A percentile compares a stretch with the other conserved stretches of the same genome.
These are phyloP conservation scores for Idaea dimidiata DNA, from an alignment of 2,888 invertebrate genomes.

Conservation along the genomic window DNA sequence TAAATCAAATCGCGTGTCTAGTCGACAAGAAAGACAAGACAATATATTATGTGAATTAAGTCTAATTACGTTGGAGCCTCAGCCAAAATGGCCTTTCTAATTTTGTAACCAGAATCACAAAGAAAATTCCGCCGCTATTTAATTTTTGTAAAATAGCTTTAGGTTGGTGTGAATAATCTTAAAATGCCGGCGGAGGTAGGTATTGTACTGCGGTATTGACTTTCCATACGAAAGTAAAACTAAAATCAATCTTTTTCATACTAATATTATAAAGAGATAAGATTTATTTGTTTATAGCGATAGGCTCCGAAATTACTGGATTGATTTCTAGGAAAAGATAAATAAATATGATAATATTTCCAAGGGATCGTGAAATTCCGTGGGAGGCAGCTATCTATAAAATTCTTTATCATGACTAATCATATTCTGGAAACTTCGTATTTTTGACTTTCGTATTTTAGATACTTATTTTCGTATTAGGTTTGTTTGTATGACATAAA, in stretches of 20 bases:
- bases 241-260: neutral
- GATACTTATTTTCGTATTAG: no score
- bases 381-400: no score
- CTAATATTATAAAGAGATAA: no score
- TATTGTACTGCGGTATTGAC: neutral
- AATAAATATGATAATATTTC: no score
- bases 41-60: neutral
- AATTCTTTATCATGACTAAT: no score
- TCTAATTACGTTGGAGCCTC: neutral
- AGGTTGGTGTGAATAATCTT: neutral
- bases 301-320: no score
- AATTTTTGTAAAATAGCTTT: neutral
- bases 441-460: no score
- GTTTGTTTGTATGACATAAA: no score
- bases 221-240: neutral
- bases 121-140: neutral
- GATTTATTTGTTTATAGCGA: no score
- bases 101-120: slow-evolving; percentile 1
- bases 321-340: no score
- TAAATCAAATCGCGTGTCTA: neutral
- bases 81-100: neutral
- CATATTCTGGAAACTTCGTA: no score
- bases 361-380: no score
- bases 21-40: neutral
- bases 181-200: neutral